These are phyloP conservation scores for Pseudomyrmex pallidus DNA, from an alignment of 1,140 invertebrate genomes.

Conservation along the genomic window DNA sequence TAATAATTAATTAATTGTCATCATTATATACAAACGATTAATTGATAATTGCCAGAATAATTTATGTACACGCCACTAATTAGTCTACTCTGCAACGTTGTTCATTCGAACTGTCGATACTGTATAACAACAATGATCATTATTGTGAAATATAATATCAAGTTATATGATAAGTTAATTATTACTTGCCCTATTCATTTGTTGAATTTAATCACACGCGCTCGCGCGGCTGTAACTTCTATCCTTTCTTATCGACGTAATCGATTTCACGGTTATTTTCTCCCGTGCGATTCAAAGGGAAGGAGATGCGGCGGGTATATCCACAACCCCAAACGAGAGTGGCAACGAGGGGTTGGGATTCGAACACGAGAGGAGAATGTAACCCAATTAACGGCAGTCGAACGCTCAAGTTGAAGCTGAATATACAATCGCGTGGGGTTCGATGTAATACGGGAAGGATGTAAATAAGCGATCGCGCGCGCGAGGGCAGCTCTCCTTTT, in stretches of 20 bases:
- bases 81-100: conserved; percentile 34
- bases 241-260: neutral
- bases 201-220: conserved; percentile 1
- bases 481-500: neutral
- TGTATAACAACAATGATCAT: conserved; percentile 52
- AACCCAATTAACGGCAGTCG: conserved; percentile 69
- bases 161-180: conserved; percentile 44
- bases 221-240: neutral
- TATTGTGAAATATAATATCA: conserved; percentile 42
- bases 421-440: conserved; percentile 19
- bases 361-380: conserved; percentile 38
- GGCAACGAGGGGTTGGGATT: neutral
- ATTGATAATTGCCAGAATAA: conserved; percentile 59
- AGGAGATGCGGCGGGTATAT: neutral
- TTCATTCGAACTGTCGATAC: conserved; percentile 50
- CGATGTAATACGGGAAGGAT: neutral
- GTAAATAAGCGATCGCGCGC: conserved; percentile 55
- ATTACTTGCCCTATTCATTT: conserved; percentile 36
- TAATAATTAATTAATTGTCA: conserved; percentile 60
- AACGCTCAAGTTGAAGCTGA: conserved; percentile 58
- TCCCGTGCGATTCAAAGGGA: conserved; percentile 1
- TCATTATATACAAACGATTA: conserved; percentile 59
- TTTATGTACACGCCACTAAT: conserved; percentile 52
- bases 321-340: neutral
- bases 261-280: neutral